Conservation (phyloP, 2,113 vertebrate genomes). For the Peromyscus leucopus region DNA sequence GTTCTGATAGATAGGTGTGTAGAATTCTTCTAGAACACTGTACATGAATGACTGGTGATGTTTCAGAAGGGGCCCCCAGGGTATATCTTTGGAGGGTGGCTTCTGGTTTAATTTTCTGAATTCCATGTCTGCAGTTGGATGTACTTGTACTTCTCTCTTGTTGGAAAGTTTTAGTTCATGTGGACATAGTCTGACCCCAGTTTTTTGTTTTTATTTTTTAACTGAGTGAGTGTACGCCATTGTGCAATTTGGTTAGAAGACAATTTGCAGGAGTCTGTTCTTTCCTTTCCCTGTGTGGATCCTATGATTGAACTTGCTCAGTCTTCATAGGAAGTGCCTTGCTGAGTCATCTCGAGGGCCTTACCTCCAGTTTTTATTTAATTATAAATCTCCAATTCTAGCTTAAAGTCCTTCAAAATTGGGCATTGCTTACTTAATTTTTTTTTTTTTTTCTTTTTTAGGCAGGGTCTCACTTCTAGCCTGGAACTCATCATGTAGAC, state of each 20-base stretch:
- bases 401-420: not conserved
- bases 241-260: not conserved
- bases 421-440: not conserved
- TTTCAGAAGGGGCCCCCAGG: slow-evolving; percentile 93
- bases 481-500: not conserved
- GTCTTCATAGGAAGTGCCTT: not conserved
- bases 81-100: slow-evolving; percentile 86
- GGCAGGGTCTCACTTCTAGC: not conserved
- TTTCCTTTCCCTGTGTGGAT: not conserved
- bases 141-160: not conserved
- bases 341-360: not conserved
- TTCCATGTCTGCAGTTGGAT: not conserved
- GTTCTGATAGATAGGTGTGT: slow-evolving; percentile 95
- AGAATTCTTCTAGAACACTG: slow-evolving; percentile 94
- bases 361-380: slow-evolving; percentile 16
- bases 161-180: not conserved
- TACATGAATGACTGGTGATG: slow-evolving; percentile 94
- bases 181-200: not conserved
- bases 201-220: not conserved
- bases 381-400: slow-evolving; percentile 32
- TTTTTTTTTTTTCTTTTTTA: not conserved
- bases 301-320: not conserved
- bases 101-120: not conserved
- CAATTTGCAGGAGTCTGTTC: not conserved
- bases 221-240: not conserved